Evolutionary conservation across 2,797 vertebrate genomes (phyloP).

Genomic region (Poeciliopsis turneri): DNA sequence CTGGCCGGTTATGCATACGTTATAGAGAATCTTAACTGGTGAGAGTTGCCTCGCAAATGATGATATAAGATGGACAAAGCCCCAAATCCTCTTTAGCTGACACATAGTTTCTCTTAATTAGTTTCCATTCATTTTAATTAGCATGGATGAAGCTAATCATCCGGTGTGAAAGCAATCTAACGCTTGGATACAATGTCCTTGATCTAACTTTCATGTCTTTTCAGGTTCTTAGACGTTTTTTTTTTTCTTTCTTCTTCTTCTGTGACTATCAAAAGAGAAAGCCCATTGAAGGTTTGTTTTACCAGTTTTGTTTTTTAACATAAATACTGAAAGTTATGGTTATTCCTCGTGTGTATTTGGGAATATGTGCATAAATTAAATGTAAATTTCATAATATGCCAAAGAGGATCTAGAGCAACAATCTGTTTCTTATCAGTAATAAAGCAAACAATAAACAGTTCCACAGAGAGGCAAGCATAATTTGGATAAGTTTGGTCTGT

Average conservation of each 20-base stretch:
- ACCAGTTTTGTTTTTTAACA: not conserved
- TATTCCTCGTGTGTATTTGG: conserved; percentile 8
- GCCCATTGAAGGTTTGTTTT: conserved; percentile 20
- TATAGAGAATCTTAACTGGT: conserved; percentile 51
- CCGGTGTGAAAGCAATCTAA: conserved; percentile 97
- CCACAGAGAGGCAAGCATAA: conserved; percentile 20
- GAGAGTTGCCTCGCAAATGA: conserved; percentile 78
- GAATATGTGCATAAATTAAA: not conserved
- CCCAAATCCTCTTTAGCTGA: conserved; percentile 95
- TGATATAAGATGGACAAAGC: conserved; percentile 88
- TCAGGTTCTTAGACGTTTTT: conserved; percentile 76
- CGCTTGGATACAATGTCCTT: conserved; percentile 93
- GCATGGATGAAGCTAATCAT: conserved; percentile 95
- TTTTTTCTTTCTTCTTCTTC: conserved; percentile 38
- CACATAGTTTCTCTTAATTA: conserved; percentile 97
- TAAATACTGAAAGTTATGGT: conserved; percentile 11
- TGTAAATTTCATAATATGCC: not conserved
- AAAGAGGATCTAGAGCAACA: not conserved
- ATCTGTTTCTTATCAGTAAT: not conserved
- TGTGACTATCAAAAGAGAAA: conserved; percentile 52
- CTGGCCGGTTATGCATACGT: conserved; percentile 43
- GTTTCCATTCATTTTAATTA: conserved; percentile 97
- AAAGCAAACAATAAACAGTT: conserved; percentile 20
- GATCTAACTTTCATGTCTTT: conserved; percentile 88
- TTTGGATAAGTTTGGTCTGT: not conserved